A percentile compares a stretch with the other conserved stretches of the same genome.
These are phyloP conservation scores for Ladona fulva DNA, from an alignment of 1,140 invertebrate genomes.

Conservation along the genomic window DNA sequence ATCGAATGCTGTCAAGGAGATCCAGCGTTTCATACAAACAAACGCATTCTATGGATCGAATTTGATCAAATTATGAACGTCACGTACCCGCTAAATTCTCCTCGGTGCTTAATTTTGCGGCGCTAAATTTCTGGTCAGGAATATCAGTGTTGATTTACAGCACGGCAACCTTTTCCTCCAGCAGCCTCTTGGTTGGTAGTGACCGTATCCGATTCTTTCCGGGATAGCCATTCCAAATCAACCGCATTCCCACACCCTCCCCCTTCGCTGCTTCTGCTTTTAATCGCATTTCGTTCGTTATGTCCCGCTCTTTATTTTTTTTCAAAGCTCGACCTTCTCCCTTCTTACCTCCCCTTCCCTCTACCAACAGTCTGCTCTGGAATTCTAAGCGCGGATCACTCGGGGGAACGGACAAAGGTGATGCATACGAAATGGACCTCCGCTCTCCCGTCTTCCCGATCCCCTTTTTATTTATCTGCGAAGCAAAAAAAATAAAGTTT, in stretches of 20 bases:
- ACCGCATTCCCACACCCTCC: background rate
- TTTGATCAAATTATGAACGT: too few species aligned
- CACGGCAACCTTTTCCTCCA: too few species aligned
- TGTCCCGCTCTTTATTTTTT: background rate
- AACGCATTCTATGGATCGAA: too few species aligned
- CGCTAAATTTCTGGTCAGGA: too few species aligned
- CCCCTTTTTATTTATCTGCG: constrained; percentile 9
- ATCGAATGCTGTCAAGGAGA: too few species aligned
- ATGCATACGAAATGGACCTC: background rate
- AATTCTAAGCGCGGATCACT: background rate
- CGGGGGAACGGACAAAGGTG: background rate
- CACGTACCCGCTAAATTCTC: too few species aligned
- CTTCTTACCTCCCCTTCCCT: background rate
- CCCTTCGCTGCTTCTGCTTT: background rate
- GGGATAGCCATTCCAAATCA: background rate
- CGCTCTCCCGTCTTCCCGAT: background rate
- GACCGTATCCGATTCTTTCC: background rate
- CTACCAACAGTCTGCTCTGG: background rate
- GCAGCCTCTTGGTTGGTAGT: too few species aligned
- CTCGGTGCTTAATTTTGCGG: too few species aligned
- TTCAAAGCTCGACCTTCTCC: background rate
- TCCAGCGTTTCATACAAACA: too few species aligned
- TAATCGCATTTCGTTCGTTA: constrained; percentile 10
- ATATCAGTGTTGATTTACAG: too few species aligned
- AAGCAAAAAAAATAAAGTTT: background rate